Base-by-base conservation (phyloP, 2,113 vertebrate genomes). In the Hiodon tergisus region DNA sequence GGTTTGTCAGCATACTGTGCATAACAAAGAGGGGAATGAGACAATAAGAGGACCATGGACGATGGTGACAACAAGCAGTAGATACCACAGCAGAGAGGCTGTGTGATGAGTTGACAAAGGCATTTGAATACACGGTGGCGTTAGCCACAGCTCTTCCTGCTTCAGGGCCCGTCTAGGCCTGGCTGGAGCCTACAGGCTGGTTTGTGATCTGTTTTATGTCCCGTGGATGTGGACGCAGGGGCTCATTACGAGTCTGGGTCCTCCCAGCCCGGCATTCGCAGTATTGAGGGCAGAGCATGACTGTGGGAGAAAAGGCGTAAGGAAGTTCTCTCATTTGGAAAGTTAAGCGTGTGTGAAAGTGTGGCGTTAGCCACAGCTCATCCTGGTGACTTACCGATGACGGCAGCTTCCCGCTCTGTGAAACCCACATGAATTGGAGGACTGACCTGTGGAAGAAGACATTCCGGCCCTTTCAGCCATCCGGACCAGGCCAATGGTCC, bases 311-410 rank as follows among this genome's bases (percentile, higher is more conserved):
- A 51, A 4, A 7, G 2, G 13, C 31, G 48, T 58, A 62, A 61
- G 71, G 60, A 50, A 52, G n/a, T 13, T 65, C 60, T 72, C n/a
- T 60, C 2, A 72, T 60, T 72, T 61, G 69, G 69, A 71, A 71
- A 71, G 57, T 60, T 31, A 54, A n/a, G 31, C 52, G 71, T 59
- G 52, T 57, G 50, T 14, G 4, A 52, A n/a, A n/a, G n/a, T n/a
- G n/a, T n/a, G n/a, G n/a, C n/a, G n/a, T n/a, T n/a, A n/a, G n/a
- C n/a, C n/a, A n/a, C n/a, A n/a, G n/a, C n/a, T n/a, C n/a, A n/a
- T 4, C 17, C 47, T 47, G 57, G 9, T 3, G 7, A 59, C 3
- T 3, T 9, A 9, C 58, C 58, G 8, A 59, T 11, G 58, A 59
- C 58, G 58, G 9, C 58, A 9, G 58, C 58, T 9, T 3, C 58